These are phyloP conservation scores for Micoletzkya japonica DNA, from an alignment of 2,888 invertebrate genomes.

Conservation along the genomic window DNA sequence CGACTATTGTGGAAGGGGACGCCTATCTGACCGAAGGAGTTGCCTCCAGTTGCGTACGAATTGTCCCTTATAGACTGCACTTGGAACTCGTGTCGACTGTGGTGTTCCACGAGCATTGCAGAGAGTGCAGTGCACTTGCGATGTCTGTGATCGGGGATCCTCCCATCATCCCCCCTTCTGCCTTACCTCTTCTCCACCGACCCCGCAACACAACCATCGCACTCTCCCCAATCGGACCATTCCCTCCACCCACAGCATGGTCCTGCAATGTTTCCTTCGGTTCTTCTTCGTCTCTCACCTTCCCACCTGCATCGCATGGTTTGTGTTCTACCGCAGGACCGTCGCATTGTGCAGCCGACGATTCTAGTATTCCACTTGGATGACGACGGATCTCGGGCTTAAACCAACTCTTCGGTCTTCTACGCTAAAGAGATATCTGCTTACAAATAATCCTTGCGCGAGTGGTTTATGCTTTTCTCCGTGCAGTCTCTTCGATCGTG, in stretches of 20 bases:
- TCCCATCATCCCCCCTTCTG: background rate
- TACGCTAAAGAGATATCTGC: constrained; percentile 3
- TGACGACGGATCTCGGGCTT: constrained; percentile 15
- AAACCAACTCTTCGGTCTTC: background rate
- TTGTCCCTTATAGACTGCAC: too few species aligned
- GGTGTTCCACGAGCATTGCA: too few species aligned
- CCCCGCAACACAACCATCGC: constrained; percentile 21
- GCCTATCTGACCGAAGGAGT: too few species aligned
- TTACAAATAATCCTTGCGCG: constrained; percentile 11
- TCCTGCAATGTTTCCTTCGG: constrained; percentile 30
- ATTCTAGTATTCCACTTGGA: background rate
- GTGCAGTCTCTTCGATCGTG: constrained; percentile 22
- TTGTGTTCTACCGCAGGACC: constrained; percentile 45
- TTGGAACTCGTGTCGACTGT: too few species aligned
- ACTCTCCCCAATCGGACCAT: constrained; percentile 43
- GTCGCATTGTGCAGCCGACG: constrained; percentile 41
- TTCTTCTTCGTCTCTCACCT: background rate
- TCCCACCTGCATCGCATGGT: constrained; percentile 45
- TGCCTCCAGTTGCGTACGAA: too few species aligned
- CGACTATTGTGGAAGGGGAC: too few species aligned
- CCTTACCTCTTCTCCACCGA: constrained; percentile 1
- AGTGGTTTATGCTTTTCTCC: constrained; percentile 1
- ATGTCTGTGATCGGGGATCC: constrained; percentile 9
- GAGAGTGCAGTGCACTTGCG: background rate
- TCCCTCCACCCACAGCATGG: constrained; percentile 45